phyloP scores from a whole-genome alignment of 2,113 vertebrate genomes.

The Anhinga anhinga region DNA sequence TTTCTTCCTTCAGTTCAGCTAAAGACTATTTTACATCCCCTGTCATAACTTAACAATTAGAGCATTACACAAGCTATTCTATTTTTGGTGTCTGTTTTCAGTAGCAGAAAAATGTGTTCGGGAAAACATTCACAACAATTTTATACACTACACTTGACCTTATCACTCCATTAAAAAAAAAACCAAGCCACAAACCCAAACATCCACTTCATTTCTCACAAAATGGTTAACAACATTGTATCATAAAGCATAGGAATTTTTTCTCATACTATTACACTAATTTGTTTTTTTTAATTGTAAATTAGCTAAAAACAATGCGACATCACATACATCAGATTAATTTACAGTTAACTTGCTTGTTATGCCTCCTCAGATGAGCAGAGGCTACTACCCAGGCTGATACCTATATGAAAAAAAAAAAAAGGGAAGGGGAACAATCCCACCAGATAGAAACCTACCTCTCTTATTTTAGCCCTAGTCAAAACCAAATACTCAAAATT shows the following conservation, averaged over 20 bases:
- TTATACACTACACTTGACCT: background rate
- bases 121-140: background rate
- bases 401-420: background rate
- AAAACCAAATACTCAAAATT: background rate
- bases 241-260: background rate
- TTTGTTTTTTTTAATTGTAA: background rate
- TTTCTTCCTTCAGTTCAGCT: background rate
- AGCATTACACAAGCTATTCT: background rate
- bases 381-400: background rate
- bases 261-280: background rate
- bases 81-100: background rate
- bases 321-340: background rate
- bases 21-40: background rate
- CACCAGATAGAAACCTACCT: rapidly evolving
- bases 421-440: background rate
- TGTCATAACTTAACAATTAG: background rate
- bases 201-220: background rate
- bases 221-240: background rate
- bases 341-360: background rate
- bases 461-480: background rate
- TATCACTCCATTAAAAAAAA: background rate
- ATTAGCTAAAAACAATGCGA: background rate
- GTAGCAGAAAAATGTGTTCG: background rate
- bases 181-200: background rate
- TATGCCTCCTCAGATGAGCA: background rate